These are phyloP conservation scores for Byasa hedistus DNA, from an alignment of 2,888 invertebrate species.

Conservation along the genomic window DNA sequence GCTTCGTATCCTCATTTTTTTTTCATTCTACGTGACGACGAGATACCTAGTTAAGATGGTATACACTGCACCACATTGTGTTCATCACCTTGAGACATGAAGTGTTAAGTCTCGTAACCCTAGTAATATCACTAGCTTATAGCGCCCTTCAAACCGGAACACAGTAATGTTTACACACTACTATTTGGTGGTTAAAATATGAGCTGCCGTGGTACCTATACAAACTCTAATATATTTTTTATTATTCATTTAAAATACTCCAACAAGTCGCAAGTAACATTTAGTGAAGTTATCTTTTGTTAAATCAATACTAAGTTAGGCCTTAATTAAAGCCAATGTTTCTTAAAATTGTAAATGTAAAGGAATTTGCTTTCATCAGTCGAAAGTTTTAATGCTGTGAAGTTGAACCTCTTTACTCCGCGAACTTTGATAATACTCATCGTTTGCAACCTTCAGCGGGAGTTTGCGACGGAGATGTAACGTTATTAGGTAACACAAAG, in stretches of 20 bases:
- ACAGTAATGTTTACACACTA: too few relatives aligned
- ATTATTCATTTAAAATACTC: neutral
- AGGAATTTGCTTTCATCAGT: constrained; percentile 19
- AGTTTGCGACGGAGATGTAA: constrained; percentile 19
- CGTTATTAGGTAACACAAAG: constrained; percentile 9
- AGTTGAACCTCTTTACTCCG: constrained; percentile 23
- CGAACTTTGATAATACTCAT: constrained; percentile 26
- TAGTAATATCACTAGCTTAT: too few relatives aligned
- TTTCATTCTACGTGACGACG: too few relatives aligned
- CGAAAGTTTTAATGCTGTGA: constrained; percentile 20
- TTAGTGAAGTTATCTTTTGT: neutral
- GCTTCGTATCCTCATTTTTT: too few relatives aligned
- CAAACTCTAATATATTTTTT: too few relatives aligned
- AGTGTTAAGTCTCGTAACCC: too few relatives aligned
- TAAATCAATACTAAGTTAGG: constrained; percentile 3
- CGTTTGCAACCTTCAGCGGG: constrained; percentile 9
- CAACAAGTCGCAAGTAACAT: neutral
- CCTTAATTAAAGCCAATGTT: constrained; percentile 22
- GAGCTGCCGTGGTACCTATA: too few relatives aligned
- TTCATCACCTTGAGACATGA: too few relatives aligned
- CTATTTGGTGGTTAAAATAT: too few relatives aligned
- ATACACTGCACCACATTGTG: too few relatives aligned
- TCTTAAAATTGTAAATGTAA: constrained; percentile 17
- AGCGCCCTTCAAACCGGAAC: too few relatives aligned
- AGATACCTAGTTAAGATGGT: too few relatives aligned